phyloP scores from a whole-genome alignment of 2,113 vertebrate species.

The Vulpes ferrilata region DNA sequence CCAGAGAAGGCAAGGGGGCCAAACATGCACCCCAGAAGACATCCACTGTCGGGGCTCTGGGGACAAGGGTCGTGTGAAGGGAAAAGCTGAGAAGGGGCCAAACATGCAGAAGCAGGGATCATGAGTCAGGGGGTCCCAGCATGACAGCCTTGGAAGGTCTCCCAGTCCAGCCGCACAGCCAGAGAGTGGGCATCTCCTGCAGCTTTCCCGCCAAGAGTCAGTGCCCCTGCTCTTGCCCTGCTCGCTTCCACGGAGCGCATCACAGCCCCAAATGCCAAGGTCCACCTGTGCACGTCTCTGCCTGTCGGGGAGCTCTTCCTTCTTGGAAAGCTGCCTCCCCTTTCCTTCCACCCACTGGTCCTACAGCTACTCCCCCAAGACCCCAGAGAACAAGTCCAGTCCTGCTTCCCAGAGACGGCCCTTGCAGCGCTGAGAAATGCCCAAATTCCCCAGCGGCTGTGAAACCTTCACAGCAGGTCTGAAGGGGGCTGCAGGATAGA shows the following conservation, averaged over 20 bases:
- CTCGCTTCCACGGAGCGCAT: rapidly evolving
- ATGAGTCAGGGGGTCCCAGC: background rate
- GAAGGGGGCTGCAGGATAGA: conserved; percentile 41
- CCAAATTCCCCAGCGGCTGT: conserved; percentile 9
- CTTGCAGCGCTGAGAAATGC: conserved; percentile 29
- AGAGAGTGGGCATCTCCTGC: background rate
- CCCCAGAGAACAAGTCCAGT: conserved; percentile 37
- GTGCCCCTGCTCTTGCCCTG: background rate
- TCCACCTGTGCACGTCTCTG: background rate
- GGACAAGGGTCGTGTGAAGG: background rate
- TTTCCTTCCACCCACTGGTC: background rate
- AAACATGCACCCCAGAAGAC: background rate
- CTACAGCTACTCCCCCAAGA: background rate
- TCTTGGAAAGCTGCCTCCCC: background rate
- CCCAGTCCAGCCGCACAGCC: background rate
- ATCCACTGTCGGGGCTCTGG: background rate
- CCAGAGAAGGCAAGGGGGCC: background rate
- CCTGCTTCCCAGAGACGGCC: background rate
- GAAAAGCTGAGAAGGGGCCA: background rate
- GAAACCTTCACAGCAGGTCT: conserved; percentile 60
- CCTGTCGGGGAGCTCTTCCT: background rate
- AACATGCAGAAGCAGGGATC: background rate
- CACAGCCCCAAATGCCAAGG: background rate
- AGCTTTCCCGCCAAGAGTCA: background rate
- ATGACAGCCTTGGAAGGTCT: background rate